Base-by-base conservation (phyloP, 1,140 invertebrate genomes). In the Aleiodes sp. region DNA sequence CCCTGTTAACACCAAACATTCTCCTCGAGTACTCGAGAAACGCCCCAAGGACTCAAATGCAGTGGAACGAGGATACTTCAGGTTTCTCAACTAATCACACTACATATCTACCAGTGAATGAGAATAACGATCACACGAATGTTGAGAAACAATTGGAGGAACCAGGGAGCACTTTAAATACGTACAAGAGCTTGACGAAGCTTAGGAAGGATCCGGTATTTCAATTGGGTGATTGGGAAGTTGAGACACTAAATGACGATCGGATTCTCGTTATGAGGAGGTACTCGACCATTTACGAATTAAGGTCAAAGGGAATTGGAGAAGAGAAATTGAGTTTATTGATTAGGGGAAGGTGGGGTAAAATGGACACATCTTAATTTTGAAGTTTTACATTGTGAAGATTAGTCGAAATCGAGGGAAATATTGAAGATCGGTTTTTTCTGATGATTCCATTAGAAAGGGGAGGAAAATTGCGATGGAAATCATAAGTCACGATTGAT, bases 101-200 rank as follows among this genome's bases (percentile, higher is more conserved):
- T 1, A 89, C 92, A 0, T 95, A 93, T 92, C 76, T 94, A 10
- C 92, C 93, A 2, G 79, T 92, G 0, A 86, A 88, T 71, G 71
- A 83, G 0, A 84, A 89, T 70, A 91, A 88, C 70, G 61, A 70
- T n/a, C 75, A 73, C 0, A 76, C 82, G 16, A 91, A 91, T 76
- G 87, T 90, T 0, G 75, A 86, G 60, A 75, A 66, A 4, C 87
- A 90, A 75, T 65, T 79, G 12, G 68, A 62, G 0, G 80, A 82
- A 69, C 69, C 80, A 9, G 57, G 43, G 12, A 89, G 87, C 70
- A 87, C 88, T 64, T 87, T 88, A 24, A 81, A 85, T 19, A 83
- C 87, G 2, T 90, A 88, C 71, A 87, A 87, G 62, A 66, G 73
- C 8, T 72, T 90, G 1, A 74, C 84, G 10, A 70, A 73, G 19